Conservation (phyloP, 2,113 vertebrate genomes). For the Neogobius melanostomus region DNA sequence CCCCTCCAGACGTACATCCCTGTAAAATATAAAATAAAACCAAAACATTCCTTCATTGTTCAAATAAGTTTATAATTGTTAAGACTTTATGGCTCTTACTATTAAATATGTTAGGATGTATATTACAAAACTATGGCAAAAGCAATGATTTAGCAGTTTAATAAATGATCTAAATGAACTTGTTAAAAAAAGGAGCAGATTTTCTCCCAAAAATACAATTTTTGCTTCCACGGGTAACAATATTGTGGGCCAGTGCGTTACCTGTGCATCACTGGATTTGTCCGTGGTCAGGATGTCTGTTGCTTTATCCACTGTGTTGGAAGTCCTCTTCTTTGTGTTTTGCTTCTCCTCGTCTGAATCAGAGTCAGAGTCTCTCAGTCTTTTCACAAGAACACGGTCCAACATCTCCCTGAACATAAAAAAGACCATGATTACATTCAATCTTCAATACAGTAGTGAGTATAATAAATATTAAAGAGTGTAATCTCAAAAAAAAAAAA, state of each 20-base stretch:
- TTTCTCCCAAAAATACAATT: too few relatives aligned
- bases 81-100: neutral
- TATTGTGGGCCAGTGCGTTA: conserved; percentile 11
- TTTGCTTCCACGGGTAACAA: too few relatives aligned
- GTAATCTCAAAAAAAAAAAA: too few relatives aligned
- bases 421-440: neutral
- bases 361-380: conserved; percentile 86
- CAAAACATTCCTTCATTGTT: neutral
- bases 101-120: too few relatives aligned
- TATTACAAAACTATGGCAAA: neutral
- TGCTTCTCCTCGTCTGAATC: conserved; percentile 74
- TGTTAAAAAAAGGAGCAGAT: too few relatives aligned
- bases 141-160: neutral
- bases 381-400: conserved; percentile 78
- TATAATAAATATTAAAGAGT: too few relatives aligned
- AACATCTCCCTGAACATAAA: conserved; percentile 81
- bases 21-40: conserved; percentile 20
- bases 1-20: conserved; percentile 44
- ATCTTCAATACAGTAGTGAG: neutral
- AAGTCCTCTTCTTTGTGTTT: accelerated
- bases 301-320: conserved; percentile 44
- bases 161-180: too few relatives aligned
- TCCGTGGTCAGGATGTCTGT: conserved; percentile 86
- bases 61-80: neutral
- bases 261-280: conserved; percentile 40